phyloP scores from a whole-genome alignment of 1,140 invertebrate species.

The Magallana ariakensis region DNA sequence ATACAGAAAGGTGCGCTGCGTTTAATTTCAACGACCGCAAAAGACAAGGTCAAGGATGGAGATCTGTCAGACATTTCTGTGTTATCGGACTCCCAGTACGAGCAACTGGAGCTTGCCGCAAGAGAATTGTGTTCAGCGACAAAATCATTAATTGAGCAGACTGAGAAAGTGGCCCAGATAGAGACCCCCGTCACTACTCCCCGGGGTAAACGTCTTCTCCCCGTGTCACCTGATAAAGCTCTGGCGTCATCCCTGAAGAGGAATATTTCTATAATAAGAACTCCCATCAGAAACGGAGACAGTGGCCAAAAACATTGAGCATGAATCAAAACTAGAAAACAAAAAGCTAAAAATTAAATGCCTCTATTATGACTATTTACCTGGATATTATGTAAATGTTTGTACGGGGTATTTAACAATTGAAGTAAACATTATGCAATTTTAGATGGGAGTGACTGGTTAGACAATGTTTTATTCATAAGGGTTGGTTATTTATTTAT shows the following conservation, averaged over 20 bases:
- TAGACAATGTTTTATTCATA: too few species aligned
- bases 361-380: too few species aligned
- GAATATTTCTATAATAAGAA: constrained; percentile 43
- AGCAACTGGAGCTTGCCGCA: constrained; percentile 66
- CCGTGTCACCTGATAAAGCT: constrained; percentile 54
- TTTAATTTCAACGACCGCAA: constrained; percentile 58
- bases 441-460: too few species aligned
- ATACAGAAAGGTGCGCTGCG: constrained; percentile 66
- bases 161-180: constrained; percentile 53
- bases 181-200: constrained; percentile 41
- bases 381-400: too few species aligned
- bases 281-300: background rate
- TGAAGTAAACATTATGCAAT: too few species aligned
- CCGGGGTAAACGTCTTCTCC: constrained; percentile 52
- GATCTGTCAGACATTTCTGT: constrained; percentile 61
- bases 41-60: constrained; percentile 41
- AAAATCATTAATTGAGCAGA: constrained; percentile 55
- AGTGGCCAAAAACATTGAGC: background rate
- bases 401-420: too few species aligned
- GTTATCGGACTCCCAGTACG: constrained; percentile 67
- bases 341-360: too few species aligned
- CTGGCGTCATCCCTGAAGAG: constrained; percentile 43
- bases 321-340: too few species aligned
- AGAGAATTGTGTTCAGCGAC: constrained; percentile 65
- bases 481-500: too few species aligned